Percentiles rank a stretch among this genome's conserved stretches.
phyloP scores from a whole-genome alignment of 2,888 invertebrate species.

The Caenorhabditis sulstoni region DNA sequence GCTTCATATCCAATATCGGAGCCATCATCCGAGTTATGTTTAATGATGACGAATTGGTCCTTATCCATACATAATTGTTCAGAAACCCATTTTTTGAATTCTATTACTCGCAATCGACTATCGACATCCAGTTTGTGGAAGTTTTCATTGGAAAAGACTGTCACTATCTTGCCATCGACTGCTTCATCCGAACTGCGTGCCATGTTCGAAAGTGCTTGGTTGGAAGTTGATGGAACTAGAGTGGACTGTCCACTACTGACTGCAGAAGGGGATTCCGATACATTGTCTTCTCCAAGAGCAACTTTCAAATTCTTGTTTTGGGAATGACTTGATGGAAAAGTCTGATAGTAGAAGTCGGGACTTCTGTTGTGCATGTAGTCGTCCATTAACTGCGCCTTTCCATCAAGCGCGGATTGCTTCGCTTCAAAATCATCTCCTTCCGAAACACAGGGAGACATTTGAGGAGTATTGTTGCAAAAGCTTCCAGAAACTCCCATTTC shows the following conservation, averaged over 20 bases:
- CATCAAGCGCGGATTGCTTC: slow-evolving; percentile 9
- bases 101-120: slow-evolving; percentile 53
- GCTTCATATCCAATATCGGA: slow-evolving; percentile 53
- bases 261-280: slow-evolving; percentile 26
- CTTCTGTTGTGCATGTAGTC: slow-evolving; percentile 38
- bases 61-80: slow-evolving; percentile 51
- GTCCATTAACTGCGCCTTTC: slow-evolving; percentile 31
- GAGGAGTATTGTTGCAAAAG: slow-evolving; percentile 67
- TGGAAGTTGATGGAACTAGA: slow-evolving; percentile 47
- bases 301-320: slow-evolving; percentile 34
- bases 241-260: slow-evolving; percentile 54
- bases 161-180: slow-evolving; percentile 31
- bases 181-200: slow-evolving; percentile 25
- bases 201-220: slow-evolving; percentile 20
- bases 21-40: slow-evolving; percentile 50
- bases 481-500: slow-evolving; percentile 44
- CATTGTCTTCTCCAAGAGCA: slow-evolving; percentile 24
- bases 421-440: slow-evolving; percentile 59
- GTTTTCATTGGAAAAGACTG: slow-evolving; percentile 24
- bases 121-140: slow-evolving; percentile 62
- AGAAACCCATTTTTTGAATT: slow-evolving; percentile 68
- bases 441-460: slow-evolving; percentile 65
- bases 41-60: slow-evolving; percentile 62
- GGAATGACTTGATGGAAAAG: slow-evolving; percentile 4
- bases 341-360: slow-evolving; percentile 25